Percentiles rank a stretch among this genome's conserved stretches.
Evolutionary conservation across 2,113 vertebrate species (phyloP).

Genomic region (Todiramphus saurophagus): DNA sequence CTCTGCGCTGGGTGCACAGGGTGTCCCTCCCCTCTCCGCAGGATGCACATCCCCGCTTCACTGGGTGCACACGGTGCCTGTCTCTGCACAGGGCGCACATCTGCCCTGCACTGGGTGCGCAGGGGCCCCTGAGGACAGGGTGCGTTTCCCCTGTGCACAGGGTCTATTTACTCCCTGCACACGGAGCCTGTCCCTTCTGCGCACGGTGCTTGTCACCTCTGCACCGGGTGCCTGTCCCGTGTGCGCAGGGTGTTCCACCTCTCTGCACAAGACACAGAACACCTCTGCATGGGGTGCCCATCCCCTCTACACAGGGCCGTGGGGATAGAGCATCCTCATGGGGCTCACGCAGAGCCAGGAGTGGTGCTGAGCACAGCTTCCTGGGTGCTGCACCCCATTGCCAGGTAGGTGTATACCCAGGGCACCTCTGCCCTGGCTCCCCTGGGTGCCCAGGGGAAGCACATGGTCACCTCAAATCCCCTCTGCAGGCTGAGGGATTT

Average conservation of each 20-base stretch:
- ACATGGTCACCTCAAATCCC: rapidly evolving
- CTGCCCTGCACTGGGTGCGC: neutral
- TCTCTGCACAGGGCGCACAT: neutral
- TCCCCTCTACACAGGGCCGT: neutral
- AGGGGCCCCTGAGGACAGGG: neutral
- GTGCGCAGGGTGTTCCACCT: neutral
- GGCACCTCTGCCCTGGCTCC: neutral
- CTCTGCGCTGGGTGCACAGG: neutral
- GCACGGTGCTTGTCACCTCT: too few species aligned
- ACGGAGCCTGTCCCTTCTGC: neutral
- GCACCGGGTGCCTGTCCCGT: neutral
- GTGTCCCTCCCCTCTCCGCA: neutral
- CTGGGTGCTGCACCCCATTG: rapidly evolving
- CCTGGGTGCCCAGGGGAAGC: too few species aligned
- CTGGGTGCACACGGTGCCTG: neutral
- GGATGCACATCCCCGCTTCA: neutral
- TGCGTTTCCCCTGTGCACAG: neutral
- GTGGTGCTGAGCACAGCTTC: neutral
- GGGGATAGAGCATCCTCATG: rapidly evolving
- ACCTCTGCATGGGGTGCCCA: too few species aligned
- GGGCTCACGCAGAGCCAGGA: neutral
- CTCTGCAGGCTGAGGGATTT: neutral
- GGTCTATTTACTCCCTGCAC: too few species aligned
- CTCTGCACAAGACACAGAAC: neutral
- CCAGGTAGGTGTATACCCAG: rapidly evolving